Evolutionary conservation across 2,797 vertebrate genomes (phyloP), one percentile per base, ranked within the genome.

Genomic region (Rhynchonycteris naso): DNA sequence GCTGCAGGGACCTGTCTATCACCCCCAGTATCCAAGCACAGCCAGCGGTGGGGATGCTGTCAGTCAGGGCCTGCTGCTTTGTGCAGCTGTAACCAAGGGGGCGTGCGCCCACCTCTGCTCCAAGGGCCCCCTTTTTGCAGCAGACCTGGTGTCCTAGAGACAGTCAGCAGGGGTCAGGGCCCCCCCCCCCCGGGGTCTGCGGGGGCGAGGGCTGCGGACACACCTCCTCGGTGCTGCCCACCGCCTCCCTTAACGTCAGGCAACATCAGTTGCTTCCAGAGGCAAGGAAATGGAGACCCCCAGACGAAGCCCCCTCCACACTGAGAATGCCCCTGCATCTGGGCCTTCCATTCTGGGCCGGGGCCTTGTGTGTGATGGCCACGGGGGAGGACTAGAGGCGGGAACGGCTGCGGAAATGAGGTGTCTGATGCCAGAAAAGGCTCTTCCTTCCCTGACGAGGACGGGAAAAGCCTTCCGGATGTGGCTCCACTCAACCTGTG

Each of bases 401-500:
- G 91, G 71, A 95, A 86, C 0, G 5, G 16, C 90, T 93, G 76
- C 90, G 97, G 97, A 97, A 97, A 96, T 91, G 95, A 96, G 95
- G 93, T 93, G 92, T 90, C 97, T 59, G 66, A 79, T 86, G 93
- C 96, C 95, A 97, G 96, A 94, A 96, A 96, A 96, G 95, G 79
- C 88, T 92, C 93, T 97, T 97, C 97, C 97, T 97, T 97, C 97
- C 96, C 35, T 0, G 50, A 22, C 96, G 96, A 43, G 43, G 5
- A 95, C 38, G 90, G 96, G 97, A 95, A 96, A 96, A 95, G 95
- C 94, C 92, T 97, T 96, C 96, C 79, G 96, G 97, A 97, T 92
- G 30, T 54, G 16, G 2, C 96, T 75, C 96, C 95, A 52, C 96
- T 94, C 88, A 71, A 58, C 80, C 33, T 82, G 76, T 89, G 95